Conservation (phyloP, 2,888 invertebrate genomes). For the Cyaniris semiargus region DNA sequence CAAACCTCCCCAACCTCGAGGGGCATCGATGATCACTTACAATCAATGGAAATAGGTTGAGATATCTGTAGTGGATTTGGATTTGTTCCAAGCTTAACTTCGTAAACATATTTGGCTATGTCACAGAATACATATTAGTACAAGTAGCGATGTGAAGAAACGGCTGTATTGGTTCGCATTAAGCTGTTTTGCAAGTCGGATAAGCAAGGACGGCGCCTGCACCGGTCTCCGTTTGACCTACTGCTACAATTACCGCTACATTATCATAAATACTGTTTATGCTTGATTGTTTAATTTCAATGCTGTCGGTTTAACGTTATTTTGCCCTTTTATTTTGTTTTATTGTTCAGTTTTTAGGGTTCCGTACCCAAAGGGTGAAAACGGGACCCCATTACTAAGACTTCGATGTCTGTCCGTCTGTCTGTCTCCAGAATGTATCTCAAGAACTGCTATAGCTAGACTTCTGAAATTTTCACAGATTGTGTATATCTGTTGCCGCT, state of each 20-base stretch:
- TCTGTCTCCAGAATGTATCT: too few species aligned
- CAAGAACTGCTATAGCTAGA: too few species aligned
- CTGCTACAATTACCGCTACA: constrained; percentile 53
- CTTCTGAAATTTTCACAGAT: too few species aligned
- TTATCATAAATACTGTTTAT: constrained; percentile 42
- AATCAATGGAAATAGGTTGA: constrained; percentile 16
- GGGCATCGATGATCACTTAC: constrained; percentile 13
- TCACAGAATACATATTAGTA: too few species aligned
- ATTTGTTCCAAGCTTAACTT: constrained; percentile 5
- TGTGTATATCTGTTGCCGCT: too few species aligned
- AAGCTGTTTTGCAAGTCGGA: constrained; percentile 24
- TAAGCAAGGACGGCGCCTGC: constrained; percentile 42
- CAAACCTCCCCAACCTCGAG: constrained; percentile 4
- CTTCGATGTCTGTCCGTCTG: too few species aligned
- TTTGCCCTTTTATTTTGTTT: neutral
- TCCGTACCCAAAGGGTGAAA: too few species aligned
- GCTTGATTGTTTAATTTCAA: constrained; percentile 20
- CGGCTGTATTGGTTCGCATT: constrained; percentile 13
- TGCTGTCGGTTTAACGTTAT: constrained; percentile 36
- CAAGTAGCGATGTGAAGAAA: too few species aligned
- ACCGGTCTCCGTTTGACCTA: constrained; percentile 60
- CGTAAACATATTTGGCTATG: constrained; percentile 5
- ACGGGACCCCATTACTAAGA: too few species aligned
- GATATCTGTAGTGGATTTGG: constrained; percentile 15
- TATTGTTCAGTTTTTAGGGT: neutral